Base-by-base conservation (phyloP, 1,140 invertebrate genomes). In the Pantala flavescens region DNA sequence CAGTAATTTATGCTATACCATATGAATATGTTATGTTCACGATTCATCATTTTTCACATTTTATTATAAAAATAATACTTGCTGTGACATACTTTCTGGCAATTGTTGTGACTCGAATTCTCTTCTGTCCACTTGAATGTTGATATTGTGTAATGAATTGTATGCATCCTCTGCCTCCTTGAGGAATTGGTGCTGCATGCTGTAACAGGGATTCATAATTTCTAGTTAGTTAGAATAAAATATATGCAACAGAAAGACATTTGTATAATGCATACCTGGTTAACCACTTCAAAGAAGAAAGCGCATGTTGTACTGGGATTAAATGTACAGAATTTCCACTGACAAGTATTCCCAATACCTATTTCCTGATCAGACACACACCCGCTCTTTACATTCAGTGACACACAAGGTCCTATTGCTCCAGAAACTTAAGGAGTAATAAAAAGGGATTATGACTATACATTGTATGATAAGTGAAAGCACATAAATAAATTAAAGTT, bases 121-220 rank as follows among this genome's bases (percentile, higher is more conserved):
- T 88, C 73, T 93, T 88, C 81, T 98, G 94, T 3, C 98, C 98
- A 84, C 90, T 96, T n/a, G 96, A 91, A 84, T 99, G 97, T 83
- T 98, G 96, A 85, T 98, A 99, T 80, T 98, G 94, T 7, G 97
- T 99, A 70, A 99, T 98, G 81, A 99, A 98, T 83, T 99, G 98
- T 75, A 99, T 91, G 80, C 95, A 98, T 0, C 97, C 98, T 73
- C 95, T 86, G 0, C 96, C 95, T 71, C 96, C 97, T 83, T 98
- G 96, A 0, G 96, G 96, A 77, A 98, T 93, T 0, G 95, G 95
- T 11, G 95, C 93, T 28, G 95, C 91, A 82, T 98, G 96, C 85
- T 98, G 79, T 21, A 76, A 77, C 43, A 71, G 42, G 49, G 43
- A 76, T 24, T 73, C 43, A 43, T 23, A 72, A 76, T 36, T 14